A percentile compares a stretch with the other conserved stretches of the same genome.
Evolutionary conservation across 2,888 invertebrate genomes (phyloP).

Genomic region (Caenorhabditis panamensis): DNA sequence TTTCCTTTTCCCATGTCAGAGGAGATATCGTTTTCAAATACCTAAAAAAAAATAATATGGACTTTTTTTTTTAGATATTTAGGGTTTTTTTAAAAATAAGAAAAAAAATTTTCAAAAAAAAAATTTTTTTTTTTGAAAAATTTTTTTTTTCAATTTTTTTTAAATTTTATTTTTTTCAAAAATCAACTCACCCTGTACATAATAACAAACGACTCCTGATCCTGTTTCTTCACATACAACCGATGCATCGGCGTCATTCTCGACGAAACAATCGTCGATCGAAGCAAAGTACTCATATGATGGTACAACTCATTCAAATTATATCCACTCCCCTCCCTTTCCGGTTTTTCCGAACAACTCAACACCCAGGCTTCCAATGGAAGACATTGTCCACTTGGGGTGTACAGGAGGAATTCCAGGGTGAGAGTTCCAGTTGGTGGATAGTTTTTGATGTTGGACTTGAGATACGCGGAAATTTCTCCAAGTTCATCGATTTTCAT

Average conservation of each 20-base stretch:
- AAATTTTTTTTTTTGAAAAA: too few relatives aligned
- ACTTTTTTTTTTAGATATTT: background rate
- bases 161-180: background rate
- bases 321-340: slow-evolving; percentile 63
- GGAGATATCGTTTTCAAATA: slow-evolving; percentile 84
- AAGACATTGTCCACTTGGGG: slow-evolving; percentile 71
- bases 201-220: slow-evolving; percentile 91
- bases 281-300: slow-evolving; percentile 92
- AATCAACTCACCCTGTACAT: slow-evolving; percentile 85
- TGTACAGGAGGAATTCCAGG: slow-evolving; percentile 75
- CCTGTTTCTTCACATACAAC: slow-evolving; percentile 89
- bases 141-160: too few relatives aligned
- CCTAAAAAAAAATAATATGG: slow-evolving; percentile 82
- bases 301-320: slow-evolving; percentile 86
- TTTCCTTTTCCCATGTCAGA: slow-evolving; percentile 87
- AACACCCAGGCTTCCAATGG: slow-evolving; percentile 76
- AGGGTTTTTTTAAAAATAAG: background rate
- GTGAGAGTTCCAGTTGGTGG: slow-evolving; percentile 64
- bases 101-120: too few relatives aligned
- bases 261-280: slow-evolving; percentile 91
- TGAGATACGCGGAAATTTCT: slow-evolving; percentile 73
- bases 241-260: slow-evolving; percentile 94
- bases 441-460: slow-evolving; percentile 67
- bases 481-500: slow-evolving; percentile 75
- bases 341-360: slow-evolving; percentile 8